Percentiles rank a stretch among this genome's conserved stretches.
phyloP scores from a whole-genome alignment of 2,113 vertebrate species.

The Hipposideros armiger region DNA sequence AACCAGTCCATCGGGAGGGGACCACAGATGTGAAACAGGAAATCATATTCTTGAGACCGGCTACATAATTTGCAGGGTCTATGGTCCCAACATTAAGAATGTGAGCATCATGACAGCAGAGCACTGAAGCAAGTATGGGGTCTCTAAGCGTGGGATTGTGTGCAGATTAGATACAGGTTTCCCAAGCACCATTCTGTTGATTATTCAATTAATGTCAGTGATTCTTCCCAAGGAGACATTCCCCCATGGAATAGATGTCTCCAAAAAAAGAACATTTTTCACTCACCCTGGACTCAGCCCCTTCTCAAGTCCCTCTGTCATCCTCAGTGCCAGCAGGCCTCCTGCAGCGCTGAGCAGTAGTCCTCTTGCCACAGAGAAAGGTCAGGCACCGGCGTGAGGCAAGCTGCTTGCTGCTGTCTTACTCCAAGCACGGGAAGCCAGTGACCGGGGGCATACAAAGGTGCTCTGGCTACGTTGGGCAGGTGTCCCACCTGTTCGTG shows the following conservation, averaged over 20 bases:
- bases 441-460: too few species aligned
- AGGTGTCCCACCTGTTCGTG: not conserved
- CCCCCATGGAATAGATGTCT: not conserved
- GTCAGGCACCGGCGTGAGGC: not conserved
- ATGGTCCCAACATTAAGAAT: not conserved
- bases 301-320: rapidly evolving
- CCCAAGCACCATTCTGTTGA: not conserved
- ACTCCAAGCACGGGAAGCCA: rapidly evolving
- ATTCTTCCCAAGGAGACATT: too few species aligned
- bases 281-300: not conserved
- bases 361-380: not conserved
- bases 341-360: rapidly evolving
- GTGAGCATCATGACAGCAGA: not conserved
- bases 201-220: not conserved
- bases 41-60: too few species aligned
- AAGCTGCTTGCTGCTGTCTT: too few species aligned
- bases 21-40: not conserved
- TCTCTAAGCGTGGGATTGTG: not conserved
- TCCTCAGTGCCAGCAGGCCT: not conserved
- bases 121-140: rapidly evolving
- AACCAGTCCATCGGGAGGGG: not conserved
- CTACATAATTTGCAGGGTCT: too few species aligned
- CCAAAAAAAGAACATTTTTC: not conserved
- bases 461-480: rapidly evolving
- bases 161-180: rapidly evolving